Evolutionary conservation across 2,797 vertebrate genomes (phyloP).

Genomic region (Halcyon badia): DNA sequence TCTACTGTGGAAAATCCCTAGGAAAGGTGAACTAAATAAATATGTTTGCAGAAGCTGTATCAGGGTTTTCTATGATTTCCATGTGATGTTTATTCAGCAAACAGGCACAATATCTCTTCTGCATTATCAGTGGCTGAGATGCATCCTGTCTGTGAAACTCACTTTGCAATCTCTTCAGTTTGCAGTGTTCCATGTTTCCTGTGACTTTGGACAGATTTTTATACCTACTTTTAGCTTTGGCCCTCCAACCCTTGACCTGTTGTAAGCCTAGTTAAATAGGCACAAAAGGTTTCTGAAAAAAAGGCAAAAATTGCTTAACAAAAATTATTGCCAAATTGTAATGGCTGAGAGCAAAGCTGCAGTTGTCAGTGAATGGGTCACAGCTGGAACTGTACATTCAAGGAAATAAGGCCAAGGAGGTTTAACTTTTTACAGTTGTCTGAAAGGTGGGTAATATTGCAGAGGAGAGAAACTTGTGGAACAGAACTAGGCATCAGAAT

Average conservation of each 20-base stretch:
- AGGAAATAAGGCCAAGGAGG: neutral
- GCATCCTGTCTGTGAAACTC: neutral
- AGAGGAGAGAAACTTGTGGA: neutral
- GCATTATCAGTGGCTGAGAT: conserved; percentile 9
- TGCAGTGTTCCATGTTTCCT: neutral
- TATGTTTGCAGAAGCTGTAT: conserved; percentile 27
- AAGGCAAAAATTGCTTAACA: neutral
- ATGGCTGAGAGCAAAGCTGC: neutral
- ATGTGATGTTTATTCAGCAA: conserved; percentile 59
- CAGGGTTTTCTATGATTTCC: conserved; percentile 61
- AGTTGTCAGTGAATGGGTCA: neutral
- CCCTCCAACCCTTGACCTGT: neutral
- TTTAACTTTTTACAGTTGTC: neutral
- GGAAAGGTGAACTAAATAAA: neutral
- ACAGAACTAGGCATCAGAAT: neutral
- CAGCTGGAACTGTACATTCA: neutral
- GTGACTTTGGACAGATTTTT: neutral
- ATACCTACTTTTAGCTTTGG: neutral
- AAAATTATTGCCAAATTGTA: neutral
- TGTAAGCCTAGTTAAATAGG: conserved; percentile 49
- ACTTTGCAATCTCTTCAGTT: neutral
- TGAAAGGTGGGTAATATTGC: neutral
- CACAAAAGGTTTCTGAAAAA: neutral
- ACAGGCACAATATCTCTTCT: conserved; percentile 15
- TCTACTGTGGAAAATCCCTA: neutral